Conservation (phyloP, 2,888 invertebrate species). For the Rotaria macrura region DNA sequence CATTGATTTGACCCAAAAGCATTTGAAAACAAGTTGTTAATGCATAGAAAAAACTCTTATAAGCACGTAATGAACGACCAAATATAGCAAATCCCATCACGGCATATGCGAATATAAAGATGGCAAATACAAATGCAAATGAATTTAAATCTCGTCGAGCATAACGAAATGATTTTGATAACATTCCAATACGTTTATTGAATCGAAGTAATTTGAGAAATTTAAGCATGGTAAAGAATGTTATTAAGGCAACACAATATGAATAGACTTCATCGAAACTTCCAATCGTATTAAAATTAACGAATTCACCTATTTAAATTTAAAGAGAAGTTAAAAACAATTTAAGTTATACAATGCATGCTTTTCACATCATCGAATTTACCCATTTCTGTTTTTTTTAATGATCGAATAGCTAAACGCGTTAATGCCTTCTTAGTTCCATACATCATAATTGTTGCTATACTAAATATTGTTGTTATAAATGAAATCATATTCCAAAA, state of each 20-base stretch:
- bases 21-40: conserved; percentile 18
- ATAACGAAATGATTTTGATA: conserved; percentile 50
- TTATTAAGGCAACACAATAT: conserved; percentile 50
- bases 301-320: conserved; percentile 41
- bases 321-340: not conserved
- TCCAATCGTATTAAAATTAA: conserved; percentile 51
- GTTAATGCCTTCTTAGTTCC: conserved; percentile 47
- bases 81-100: conserved; percentile 47
- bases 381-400: conserved; percentile 42
- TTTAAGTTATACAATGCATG: too few species aligned
- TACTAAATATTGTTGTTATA: conserved; percentile 46
- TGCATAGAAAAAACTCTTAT: not conserved
- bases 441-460: conserved; percentile 49
- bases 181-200: conserved; percentile 52
- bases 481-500: conserved; percentile 52
- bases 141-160: conserved; percentile 49
- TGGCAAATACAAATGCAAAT: conserved; percentile 51
- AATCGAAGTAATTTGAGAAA: conserved; percentile 54
- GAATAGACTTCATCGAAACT: conserved; percentile 51
- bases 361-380: not conserved
- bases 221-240: conserved; percentile 53
- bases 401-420: conserved; percentile 41
- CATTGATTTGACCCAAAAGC: conserved; percentile 5
- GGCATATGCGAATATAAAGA: conserved; percentile 48
- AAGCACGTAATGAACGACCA: not conserved